Evolutionary conservation across 2,797 vertebrate species (phyloP).

Genomic region (Anableps anableps): DNA sequence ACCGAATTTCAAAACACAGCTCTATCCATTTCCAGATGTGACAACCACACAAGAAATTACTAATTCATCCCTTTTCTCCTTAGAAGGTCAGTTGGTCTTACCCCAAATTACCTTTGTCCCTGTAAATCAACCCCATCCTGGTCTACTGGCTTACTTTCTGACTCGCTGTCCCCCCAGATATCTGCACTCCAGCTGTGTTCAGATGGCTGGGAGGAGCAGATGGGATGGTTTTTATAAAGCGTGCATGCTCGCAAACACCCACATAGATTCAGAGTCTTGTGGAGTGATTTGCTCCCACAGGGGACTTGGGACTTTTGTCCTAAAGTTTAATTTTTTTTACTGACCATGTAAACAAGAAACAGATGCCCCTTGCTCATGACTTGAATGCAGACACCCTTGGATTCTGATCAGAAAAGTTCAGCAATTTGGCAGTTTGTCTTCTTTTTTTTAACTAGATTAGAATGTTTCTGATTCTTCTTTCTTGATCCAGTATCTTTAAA

Average conservation of each 20-base stretch:
- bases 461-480: slow-evolving; percentile 26
- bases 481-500: slow-evolving; percentile 6
- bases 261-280: slow-evolving; percentile 14
- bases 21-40: slow-evolving; percentile 41
- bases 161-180: slow-evolving; percentile 53
- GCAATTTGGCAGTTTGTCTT: slow-evolving; percentile 65
- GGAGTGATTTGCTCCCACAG: slow-evolving; percentile 45
- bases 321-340: slow-evolving; percentile 41
- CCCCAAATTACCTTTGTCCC: slow-evolving; percentile 71
- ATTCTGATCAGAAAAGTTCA: slow-evolving; percentile 55
- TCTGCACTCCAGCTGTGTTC: slow-evolving; percentile 78
- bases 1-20: slow-evolving; percentile 29
- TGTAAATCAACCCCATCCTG: slow-evolving; percentile 46
- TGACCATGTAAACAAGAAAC: slow-evolving; percentile 65
- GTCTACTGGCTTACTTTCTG: slow-evolving; percentile 31
- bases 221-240: slow-evolving; percentile 47
- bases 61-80: slow-evolving; percentile 11
- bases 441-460: slow-evolving; percentile 65
- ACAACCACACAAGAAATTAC: not conserved
- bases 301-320: slow-evolving; percentile 59
- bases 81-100: slow-evolving; percentile 39
- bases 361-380: slow-evolving; percentile 59
- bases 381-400: slow-evolving; percentile 58
- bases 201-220: slow-evolving; percentile 69
- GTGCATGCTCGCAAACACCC: slow-evolving; percentile 32